A percentile compares a stretch with the other conserved stretches of the same genome.
phyloP scores from a whole-genome alignment of 1,140 invertebrate species.

The Telenomus remus region DNA sequence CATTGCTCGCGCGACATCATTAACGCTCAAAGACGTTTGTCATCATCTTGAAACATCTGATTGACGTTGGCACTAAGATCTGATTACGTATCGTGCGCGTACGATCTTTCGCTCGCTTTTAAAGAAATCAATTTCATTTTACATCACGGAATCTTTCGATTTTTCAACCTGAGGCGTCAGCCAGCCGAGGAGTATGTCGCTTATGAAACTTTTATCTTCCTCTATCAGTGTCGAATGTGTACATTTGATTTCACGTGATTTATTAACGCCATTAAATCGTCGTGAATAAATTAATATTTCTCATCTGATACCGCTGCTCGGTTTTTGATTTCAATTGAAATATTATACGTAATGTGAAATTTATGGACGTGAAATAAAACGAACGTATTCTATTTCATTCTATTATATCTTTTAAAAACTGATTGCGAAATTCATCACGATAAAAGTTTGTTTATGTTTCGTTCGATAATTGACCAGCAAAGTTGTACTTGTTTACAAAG shows the following conservation, averaged over 20 bases:
- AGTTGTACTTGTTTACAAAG: no score
- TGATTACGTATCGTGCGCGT: slow-evolving; percentile 49
- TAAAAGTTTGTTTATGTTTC: no score
- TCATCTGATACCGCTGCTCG: not conserved
- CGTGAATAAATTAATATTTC: slow-evolving; percentile 19
- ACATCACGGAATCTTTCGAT: slow-evolving; percentile 46
- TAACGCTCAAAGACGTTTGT: slow-evolving; percentile 53
- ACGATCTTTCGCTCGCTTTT: slow-evolving; percentile 46
- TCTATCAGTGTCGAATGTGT: slow-evolving; percentile 22
- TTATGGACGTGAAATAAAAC: no score
- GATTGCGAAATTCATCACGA: no score
- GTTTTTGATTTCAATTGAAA: slow-evolving; percentile 3
- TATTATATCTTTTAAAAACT: no score
- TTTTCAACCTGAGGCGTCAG: slow-evolving; percentile 19
- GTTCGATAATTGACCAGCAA: no score
- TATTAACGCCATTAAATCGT: slow-evolving; percentile 14
- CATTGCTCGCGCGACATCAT: slow-evolving; percentile 41
- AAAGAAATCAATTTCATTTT: slow-evolving; percentile 58
- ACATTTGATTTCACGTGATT: slow-evolving; percentile 18
- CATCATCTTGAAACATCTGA: slow-evolving; percentile 57
- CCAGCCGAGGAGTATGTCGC: slow-evolving; percentile 39
- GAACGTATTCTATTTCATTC: no score
- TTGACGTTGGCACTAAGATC: slow-evolving; percentile 50
- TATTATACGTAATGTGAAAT: not conserved
- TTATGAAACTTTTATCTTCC: slow-evolving; percentile 46